These are phyloP conservation scores for Perithous albicinctus DNA, from an alignment of 2,888 invertebrate species.

Conservation along the genomic window DNA sequence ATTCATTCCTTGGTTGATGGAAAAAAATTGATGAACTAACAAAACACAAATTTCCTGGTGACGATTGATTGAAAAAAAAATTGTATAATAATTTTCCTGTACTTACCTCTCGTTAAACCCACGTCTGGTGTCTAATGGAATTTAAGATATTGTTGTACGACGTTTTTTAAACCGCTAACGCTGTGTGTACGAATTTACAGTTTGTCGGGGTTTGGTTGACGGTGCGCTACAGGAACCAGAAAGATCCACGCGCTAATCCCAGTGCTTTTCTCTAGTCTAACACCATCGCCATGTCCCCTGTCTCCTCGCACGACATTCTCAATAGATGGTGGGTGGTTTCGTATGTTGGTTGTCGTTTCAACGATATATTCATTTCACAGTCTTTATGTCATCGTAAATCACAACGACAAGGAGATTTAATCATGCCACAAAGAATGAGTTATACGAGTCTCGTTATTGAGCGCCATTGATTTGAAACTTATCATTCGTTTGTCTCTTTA, in stretches of 20 bases:
- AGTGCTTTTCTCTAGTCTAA: slow-evolving; percentile 97
- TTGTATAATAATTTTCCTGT: neutral
- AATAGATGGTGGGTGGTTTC: slow-evolving; percentile 82
- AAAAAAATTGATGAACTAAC: neutral
- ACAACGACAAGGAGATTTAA: neutral
- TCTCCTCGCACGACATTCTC: slow-evolving; percentile 81
- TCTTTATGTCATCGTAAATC: neutral
- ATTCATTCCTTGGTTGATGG: neutral
- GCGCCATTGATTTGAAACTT: slow-evolving; percentile 2
- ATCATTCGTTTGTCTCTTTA: slow-evolving; percentile 9
- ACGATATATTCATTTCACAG: neutral
- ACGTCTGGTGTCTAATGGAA: neutral
- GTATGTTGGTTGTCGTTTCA: slow-evolving; percentile 63
- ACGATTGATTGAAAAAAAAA: neutral
- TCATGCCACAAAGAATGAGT: neutral
- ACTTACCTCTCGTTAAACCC: neutral
- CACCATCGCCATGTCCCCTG: slow-evolving; percentile 83
- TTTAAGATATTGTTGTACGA: neutral
- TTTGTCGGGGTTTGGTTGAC: slow-evolving; percentile 99
- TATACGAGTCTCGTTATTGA: neutral
- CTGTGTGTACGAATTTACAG: slow-evolving; percentile 87
- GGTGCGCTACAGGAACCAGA: slow-evolving; percentile 98
- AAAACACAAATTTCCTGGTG: neutral
- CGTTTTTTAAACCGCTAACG: slow-evolving; percentile 36
- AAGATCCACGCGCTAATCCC: slow-evolving; percentile 98